A percentile compares a stretch with the other conserved stretches of the same genome.
Evolutionary conservation across 2,797 vertebrate genomes (phyloP).

Genomic region (Limosa lapponica): DNA sequence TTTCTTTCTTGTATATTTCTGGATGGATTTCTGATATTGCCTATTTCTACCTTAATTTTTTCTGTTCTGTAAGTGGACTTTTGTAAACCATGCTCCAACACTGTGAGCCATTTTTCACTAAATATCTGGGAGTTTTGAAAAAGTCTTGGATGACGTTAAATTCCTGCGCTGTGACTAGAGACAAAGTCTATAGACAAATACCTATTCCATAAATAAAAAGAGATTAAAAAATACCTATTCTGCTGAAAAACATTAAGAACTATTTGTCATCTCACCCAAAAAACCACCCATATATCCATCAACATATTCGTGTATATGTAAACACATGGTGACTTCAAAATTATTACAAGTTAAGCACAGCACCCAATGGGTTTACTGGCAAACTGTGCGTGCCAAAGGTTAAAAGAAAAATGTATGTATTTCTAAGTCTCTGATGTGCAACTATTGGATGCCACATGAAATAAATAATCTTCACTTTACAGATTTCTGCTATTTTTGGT

Average conservation of each 20-base stretch:
- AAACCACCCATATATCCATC: not conserved
- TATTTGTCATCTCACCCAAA: not conserved
- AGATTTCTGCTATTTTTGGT: conserved; percentile 13
- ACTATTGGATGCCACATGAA: not conserved
- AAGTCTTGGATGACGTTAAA: not conserved
- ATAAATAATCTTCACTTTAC: conserved; percentile 7
- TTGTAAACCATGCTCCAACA: not conserved
- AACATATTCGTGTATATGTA: not conserved
- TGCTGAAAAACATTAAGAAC: not conserved
- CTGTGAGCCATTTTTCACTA: not conserved
- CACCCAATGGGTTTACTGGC: not conserved
- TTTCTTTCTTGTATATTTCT: not conserved
- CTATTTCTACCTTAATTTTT: not conserved
- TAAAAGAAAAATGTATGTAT: not conserved
- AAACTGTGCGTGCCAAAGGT: not conserved
- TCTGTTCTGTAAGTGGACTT: not conserved
- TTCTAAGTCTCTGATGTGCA: not conserved
- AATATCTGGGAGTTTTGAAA: not conserved
- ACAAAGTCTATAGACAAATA: not conserved
- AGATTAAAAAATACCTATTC: not conserved
- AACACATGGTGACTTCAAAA: not conserved
- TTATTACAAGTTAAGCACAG: not conserved
- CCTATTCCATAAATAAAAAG: not conserved
- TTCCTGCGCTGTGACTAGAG: not conserved
- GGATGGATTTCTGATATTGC: not conserved